A percentile compares a stretch with the other conserved stretches of the same genome.
Conservation (phyloP, 2,797 vertebrate genomes). For the Platyrinchus mystaceus region DNA sequence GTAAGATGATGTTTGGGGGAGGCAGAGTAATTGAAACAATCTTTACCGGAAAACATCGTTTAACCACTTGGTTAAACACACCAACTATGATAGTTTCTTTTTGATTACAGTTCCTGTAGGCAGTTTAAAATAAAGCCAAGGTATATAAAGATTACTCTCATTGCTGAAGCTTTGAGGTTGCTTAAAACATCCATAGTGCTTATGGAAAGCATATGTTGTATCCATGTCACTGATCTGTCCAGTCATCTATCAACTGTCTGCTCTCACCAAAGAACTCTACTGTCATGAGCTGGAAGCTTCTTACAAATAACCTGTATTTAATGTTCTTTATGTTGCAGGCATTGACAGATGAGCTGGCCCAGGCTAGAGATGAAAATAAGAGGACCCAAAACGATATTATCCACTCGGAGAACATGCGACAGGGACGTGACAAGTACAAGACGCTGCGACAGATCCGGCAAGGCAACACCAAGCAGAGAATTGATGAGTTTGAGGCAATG, state of each 20-base stretch:
- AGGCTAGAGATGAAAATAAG: slow-evolving; percentile 89
- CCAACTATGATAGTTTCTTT: neutral
- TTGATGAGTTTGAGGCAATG: slow-evolving; percentile 95
- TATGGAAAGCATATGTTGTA: neutral
- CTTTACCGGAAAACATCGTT: neutral
- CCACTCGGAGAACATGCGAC: slow-evolving; percentile 88
- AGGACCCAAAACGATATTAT: slow-evolving; percentile 92
- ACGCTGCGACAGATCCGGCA: slow-evolving; percentile 93
- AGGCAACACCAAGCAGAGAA: slow-evolving; percentile 98
- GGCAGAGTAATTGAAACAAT: neutral
- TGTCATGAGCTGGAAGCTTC: neutral
- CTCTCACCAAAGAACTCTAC: neutral
- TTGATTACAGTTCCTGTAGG: neutral
- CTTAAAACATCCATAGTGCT: neutral
- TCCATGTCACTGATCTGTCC: fast-evolving
- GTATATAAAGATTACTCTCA: neutral
- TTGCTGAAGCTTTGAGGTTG: neutral
- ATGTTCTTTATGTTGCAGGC: slow-evolving; percentile 67
- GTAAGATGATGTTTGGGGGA: slow-evolving; percentile 70
- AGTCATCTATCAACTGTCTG: neutral
- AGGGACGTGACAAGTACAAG: slow-evolving; percentile 96
- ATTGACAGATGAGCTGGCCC: slow-evolving; percentile 88
- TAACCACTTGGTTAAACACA: neutral
- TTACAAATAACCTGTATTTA: neutral
- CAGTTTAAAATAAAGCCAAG: neutral